These are phyloP conservation scores for Mesochorus sp. DNA, from an alignment of 2,888 invertebrate species.

Conservation along the genomic window DNA sequence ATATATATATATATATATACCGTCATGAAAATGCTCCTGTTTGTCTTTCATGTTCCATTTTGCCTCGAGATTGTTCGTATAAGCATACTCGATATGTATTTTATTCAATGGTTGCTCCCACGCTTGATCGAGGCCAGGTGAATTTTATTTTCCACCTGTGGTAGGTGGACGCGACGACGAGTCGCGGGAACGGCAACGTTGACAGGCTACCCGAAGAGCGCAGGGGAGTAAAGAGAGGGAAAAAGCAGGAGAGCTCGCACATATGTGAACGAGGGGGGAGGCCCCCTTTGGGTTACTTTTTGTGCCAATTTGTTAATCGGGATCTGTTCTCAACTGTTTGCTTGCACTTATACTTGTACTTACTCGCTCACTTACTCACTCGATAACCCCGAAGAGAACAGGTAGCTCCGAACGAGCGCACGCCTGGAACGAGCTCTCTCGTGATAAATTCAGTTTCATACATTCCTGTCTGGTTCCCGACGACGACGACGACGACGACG, in stretches of 20 bases:
- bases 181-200: conserved; percentile 36
- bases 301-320: conserved; percentile 78
- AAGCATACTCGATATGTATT: background rate
- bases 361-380: conserved; percentile 49
- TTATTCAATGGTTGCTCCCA: conserved; percentile 43
- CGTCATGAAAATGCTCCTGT: background rate
- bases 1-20: background rate
- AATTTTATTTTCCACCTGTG: conserved; percentile 43
- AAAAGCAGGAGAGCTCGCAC: conserved; percentile 56
- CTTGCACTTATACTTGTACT: conserved; percentile 40
- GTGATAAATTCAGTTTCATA: conserved; percentile 78
- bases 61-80: background rate
- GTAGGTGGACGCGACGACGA: conserved; percentile 39
- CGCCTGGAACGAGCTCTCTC: conserved; percentile 60
- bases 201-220: conserved; percentile 35
- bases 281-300: conserved; percentile 73
- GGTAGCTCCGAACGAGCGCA: conserved; percentile 54
- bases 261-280: conserved; percentile 32
- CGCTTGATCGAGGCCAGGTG: conserved; percentile 33
- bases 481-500: too few relatives aligned
- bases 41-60: background rate
- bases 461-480: conserved; percentile 74
- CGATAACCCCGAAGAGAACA: conserved; percentile 47
- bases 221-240: conserved; percentile 38
- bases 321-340: conserved; percentile 55